These are phyloP conservation scores for Colletes collaris DNA, from an alignment of 2,888 invertebrate genomes.

Conservation along the genomic window DNA sequence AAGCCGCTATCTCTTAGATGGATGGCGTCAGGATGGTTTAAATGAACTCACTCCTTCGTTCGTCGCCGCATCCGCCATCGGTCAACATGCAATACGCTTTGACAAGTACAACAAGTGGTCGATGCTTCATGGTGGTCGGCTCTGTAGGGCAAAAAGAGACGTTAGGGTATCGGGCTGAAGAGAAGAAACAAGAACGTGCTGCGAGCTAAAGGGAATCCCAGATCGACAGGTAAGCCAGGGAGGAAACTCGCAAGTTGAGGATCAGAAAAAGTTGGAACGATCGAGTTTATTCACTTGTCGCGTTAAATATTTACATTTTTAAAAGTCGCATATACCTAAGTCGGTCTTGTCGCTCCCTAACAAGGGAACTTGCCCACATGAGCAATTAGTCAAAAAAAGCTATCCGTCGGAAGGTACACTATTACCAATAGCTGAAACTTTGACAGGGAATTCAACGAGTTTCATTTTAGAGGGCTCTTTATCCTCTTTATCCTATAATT, in stretches of 20 bases:
- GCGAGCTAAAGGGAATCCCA: conserved; percentile 50
- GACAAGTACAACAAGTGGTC: conserved; percentile 61
- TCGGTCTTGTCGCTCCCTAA: neutral
- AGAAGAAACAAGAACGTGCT: conserved; percentile 42
- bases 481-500: too few relatives aligned
- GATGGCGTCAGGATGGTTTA: conserved; percentile 52
- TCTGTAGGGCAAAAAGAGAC: conserved; percentile 49
- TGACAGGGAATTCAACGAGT: too few relatives aligned
- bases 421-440: too few relatives aligned
- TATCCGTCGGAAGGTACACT: too few relatives aligned
- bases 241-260: conserved; percentile 9
- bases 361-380: too few relatives aligned
- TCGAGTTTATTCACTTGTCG: conserved; percentile 9
- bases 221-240: conserved; percentile 25
- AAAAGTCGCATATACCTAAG: neutral
- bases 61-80: conserved; percentile 43
- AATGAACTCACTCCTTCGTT: conserved; percentile 44
- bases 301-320: neutral
- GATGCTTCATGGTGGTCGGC: conserved; percentile 64
- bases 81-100: conserved; percentile 62
- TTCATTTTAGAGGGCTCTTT: too few relatives aligned
- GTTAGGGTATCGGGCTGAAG: conserved; percentile 14
- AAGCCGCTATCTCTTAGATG: conserved; percentile 21
- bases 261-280: conserved; percentile 16
- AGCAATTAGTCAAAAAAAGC: too few relatives aligned